phyloP scores from a whole-genome alignment of 2,888 invertebrate species.

The Thereva nobilitata region DNA sequence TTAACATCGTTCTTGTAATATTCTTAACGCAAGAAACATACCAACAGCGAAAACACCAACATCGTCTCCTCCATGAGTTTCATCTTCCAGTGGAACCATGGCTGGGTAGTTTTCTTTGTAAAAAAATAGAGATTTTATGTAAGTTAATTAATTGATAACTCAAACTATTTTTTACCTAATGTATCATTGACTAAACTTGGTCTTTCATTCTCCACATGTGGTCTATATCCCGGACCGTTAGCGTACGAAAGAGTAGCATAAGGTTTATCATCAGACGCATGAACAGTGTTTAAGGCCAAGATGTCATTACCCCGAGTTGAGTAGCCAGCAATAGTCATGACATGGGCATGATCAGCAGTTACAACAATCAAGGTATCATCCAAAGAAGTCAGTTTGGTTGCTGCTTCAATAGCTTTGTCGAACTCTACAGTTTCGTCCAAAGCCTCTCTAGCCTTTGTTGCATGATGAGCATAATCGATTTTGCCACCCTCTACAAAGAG shows the following conservation, averaged over 20 bases:
- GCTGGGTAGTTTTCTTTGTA: slow-evolving; percentile 62
- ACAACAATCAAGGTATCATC: slow-evolving; percentile 80
- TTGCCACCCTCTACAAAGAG: slow-evolving; percentile 69
- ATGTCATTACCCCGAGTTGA: slow-evolving; percentile 63
- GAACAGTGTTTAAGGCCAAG: slow-evolving; percentile 54
- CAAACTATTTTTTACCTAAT: slow-evolving; percentile 8
- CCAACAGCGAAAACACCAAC: slow-evolving; percentile 72
- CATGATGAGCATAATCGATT: slow-evolving; percentile 80
- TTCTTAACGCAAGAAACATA: too few relatives aligned
- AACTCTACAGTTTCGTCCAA: slow-evolving; percentile 80
- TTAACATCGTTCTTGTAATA: too few relatives aligned
- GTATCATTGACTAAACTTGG: slow-evolving; percentile 44
- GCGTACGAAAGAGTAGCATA: slow-evolving; percentile 74
- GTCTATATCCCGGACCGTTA: slow-evolving; percentile 69
- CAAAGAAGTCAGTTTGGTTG: slow-evolving; percentile 63
- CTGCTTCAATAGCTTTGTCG: slow-evolving; percentile 68
- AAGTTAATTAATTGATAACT: not conserved
- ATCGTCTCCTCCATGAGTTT: slow-evolving; percentile 79
- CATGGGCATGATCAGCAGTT: slow-evolving; percentile 78
- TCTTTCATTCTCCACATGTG: slow-evolving; percentile 44
- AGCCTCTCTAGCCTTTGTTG: slow-evolving; percentile 67
- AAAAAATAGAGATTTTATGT: slow-evolving; percentile 32
- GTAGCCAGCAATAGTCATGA: slow-evolving; percentile 77
- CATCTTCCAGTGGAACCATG: slow-evolving; percentile 65
- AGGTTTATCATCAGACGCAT: slow-evolving; percentile 60